Percentiles rank a stretch among this genome's conserved stretches.
These are phyloP conservation scores for Drosophila bifasciata DNA, from an alignment of 1,140 invertebrate species.

Conservation along the genomic window DNA sequence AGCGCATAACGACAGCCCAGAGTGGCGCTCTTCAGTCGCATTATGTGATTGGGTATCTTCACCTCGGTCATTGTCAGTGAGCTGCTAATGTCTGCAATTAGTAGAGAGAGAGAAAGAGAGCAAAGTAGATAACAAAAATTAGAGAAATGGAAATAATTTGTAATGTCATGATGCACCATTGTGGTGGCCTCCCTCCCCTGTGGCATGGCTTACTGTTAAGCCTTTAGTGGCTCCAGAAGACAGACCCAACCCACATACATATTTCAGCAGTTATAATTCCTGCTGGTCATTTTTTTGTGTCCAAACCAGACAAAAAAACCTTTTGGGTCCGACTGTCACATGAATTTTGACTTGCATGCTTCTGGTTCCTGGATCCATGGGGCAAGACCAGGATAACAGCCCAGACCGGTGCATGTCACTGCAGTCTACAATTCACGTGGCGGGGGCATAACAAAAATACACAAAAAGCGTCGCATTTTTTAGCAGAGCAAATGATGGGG, in stretches of 20 bases:
- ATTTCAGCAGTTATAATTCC: constrained; percentile 29
- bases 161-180: no score
- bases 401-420: constrained; percentile 66
- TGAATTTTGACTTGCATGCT: constrained; percentile 66
- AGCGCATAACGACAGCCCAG: constrained; percentile 92
- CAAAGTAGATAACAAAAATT: constrained; percentile 11
- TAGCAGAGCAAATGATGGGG: no score
- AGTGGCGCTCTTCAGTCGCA: constrained; percentile 88
- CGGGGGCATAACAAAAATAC: constrained; percentile 29
- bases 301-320: constrained; percentile 50
- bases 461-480: constrained; percentile 27
- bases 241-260: constrained; percentile 28
- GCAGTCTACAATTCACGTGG: constrained; percentile 75
- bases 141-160: constrained; percentile 47
- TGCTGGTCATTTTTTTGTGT: constrained; percentile 53
- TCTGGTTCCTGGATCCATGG: constrained; percentile 39
- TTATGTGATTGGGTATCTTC: constrained; percentile 88
- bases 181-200: not conserved
- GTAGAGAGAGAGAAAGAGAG: constrained; percentile 9
- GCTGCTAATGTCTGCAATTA: constrained; percentile 84
- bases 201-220: not conserved
- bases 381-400: constrained; percentile 26
- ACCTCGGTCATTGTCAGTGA: constrained; percentile 87
- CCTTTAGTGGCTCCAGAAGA: no score
- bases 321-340: constrained; percentile 55